Conservation (phyloP, 2,113 vertebrate species). For the Pangasianodon gigas region DNA sequence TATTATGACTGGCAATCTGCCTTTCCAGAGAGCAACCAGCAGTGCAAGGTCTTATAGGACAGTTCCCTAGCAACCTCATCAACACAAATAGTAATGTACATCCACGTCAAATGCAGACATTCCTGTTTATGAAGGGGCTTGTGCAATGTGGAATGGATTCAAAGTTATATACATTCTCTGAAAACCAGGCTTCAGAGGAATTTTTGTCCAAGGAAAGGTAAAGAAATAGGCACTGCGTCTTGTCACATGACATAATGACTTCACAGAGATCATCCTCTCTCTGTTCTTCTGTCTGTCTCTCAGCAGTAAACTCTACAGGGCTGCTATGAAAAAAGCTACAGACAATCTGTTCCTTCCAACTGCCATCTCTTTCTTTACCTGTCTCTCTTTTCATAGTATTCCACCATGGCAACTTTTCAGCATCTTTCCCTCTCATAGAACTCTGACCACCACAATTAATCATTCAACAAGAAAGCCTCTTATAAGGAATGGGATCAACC, state of each 20-base stretch:
- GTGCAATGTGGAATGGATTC: background rate
- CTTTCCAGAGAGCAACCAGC: conserved; percentile 53
- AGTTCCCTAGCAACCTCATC: conserved; percentile 72
- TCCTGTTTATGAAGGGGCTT: background rate
- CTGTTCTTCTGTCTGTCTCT: background rate
- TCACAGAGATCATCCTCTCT: background rate
- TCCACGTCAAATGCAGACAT: background rate
- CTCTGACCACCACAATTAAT: background rate
- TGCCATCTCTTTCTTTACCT: background rate
- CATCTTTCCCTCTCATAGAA: background rate
- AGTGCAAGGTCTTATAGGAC: conserved; percentile 59
- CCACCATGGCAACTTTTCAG: background rate
- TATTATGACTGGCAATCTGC: background rate
- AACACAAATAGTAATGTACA: conserved; percentile 55
- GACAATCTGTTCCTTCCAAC: background rate
- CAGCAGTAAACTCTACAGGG: background rate
- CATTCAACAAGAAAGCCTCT: background rate
- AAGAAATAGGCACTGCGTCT: background rate
- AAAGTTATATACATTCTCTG: background rate
- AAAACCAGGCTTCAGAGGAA: background rate
- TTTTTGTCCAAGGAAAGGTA: background rate
- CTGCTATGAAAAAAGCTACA: background rate
- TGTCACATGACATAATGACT: background rate
- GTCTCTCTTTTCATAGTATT: background rate
- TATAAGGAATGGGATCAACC: background rate